Conservation (phyloP, 2,113 vertebrate genomes). For the Nannobrachium achirus region DNA sequence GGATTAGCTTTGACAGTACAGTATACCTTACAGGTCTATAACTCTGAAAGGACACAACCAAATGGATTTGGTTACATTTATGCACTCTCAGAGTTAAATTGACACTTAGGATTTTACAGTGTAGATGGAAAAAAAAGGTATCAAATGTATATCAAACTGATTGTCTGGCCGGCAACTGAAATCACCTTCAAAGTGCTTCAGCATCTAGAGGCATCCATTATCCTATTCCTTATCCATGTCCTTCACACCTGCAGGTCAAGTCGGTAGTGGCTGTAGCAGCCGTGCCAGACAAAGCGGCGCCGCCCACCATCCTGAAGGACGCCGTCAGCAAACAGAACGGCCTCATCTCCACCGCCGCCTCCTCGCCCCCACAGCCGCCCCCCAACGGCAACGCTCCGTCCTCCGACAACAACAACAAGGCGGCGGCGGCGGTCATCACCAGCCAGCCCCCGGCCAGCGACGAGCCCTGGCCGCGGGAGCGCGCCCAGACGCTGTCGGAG, state of each 20-base stretch:
- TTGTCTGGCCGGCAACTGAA: not conserved
- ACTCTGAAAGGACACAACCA: not conserved
- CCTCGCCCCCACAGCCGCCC: conserved; percentile 44
- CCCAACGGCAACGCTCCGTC: conserved; percentile 63
- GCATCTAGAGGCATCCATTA: conserved; percentile 23
- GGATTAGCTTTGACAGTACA: too few species aligned
- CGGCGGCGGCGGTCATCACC: conserved; percentile 9
- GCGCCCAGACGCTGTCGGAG: conserved; percentile 91
- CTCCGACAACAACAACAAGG: conserved; percentile 21
- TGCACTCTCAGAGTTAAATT: too few species aligned
- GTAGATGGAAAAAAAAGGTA: too few species aligned
- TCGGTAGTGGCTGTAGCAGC: conserved; percentile 55
- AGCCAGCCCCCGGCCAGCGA: conserved; percentile 62
- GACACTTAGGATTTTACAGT: too few species aligned
- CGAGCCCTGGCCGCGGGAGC: conserved; percentile 80
- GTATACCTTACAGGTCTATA: not conserved
- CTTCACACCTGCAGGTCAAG: conserved; percentile 53
- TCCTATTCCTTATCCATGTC: conserved; percentile 28
- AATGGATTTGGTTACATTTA: too few species aligned
- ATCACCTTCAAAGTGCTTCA: conserved; percentile 12
- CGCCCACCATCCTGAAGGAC: conserved; percentile 79
- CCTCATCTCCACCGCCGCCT: conserved; percentile 62
- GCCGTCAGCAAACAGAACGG: conserved; percentile 79
- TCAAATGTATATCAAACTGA: not conserved
- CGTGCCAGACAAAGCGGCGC: conserved; percentile 70